Base-by-base conservation (phyloP, 2,797 vertebrate species). In the Rhinophrynus dorsalis region DNA sequence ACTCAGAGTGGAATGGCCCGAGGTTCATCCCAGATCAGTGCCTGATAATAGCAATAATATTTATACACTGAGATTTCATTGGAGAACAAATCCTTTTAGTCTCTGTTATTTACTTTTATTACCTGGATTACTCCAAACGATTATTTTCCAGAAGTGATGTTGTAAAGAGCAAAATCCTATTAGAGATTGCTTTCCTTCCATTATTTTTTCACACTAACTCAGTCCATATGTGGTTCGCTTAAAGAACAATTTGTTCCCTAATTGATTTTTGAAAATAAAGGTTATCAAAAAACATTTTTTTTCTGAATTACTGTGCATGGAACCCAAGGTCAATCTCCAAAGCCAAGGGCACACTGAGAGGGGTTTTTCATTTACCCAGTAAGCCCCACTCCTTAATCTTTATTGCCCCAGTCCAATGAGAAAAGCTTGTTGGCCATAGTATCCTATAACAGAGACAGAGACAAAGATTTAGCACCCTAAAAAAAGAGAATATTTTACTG, bases 201-300 rank as follows among this genome's bases (percentile, higher is more conserved):
- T 13, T 9, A n/a, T 61, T 27, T 42, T 54, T 26, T 51, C 27
- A 24, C 18, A 26, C 13, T 69, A 45, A 69, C 45, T 54, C 47
- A 23, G 45, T 18, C 35, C 67, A 69, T 57, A 69, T 69, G 67
- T 29, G 35, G n/a, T 23, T 61, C 24, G 27, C 26, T 23, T 32
- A 33, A 8, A 54, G 45, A 44, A 52, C 30, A 33, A 52, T 69
- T 69, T 54, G 57, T 69, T 59, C 44, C 27, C 37, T 68, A 51
- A 44, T 59, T 38, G 11, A 40, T 52, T 60, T 35, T 26, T 32
- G 45, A 51, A 51, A 37, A 38, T 27, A 50, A 48, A 18, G 42
- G 45, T 68, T 48, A 38, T 48, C 58, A 42, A 48, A 60, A 68
- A 37, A 23, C 3, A 3, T 37, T 23, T 18, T 5, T 48, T 48